Evolutionary conservation across 1,140 invertebrate genomes (phyloP).

Genomic region (Nephotettix cincticeps): DNA sequence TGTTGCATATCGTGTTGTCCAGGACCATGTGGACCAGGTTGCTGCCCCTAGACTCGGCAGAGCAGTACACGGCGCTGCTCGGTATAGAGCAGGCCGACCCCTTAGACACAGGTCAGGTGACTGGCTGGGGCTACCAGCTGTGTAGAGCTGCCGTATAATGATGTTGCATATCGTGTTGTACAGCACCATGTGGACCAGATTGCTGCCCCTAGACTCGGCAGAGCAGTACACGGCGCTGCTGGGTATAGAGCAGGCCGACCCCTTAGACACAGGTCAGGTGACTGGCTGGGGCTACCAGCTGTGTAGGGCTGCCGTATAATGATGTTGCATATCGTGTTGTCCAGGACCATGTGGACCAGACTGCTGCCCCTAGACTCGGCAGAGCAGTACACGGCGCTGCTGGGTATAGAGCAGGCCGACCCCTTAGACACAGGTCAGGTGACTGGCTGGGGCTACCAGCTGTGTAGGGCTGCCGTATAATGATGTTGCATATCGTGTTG

Average conservation of each 20-base stretch:
- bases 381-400: conserved; percentile 64
- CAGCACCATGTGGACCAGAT: conserved; percentile 49
- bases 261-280: conserved; percentile 66
- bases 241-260: conserved; percentile 60
- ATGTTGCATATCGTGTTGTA: too few species aligned
- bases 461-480: too few species aligned
- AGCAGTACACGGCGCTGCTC: conserved; percentile 66
- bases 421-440: conserved; percentile 67
- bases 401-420: conserved; percentile 62
- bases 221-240: conserved; percentile 68
- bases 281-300: conserved; percentile 70
- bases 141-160: conserved; percentile 4
- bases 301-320: conserved; percentile 8
- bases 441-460: conserved; percentile 67
- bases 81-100: conserved; percentile 61
- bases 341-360: conserved; percentile 52
- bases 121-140: conserved; percentile 69
- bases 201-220: conserved; percentile 58
- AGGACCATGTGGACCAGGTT: conserved; percentile 50
- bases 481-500: too few species aligned
- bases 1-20: too few species aligned
- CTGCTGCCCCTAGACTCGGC: conserved; percentile 58
- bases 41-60: conserved; percentile 59
- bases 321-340: too few species aligned
- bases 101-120: conserved; percentile 66